phyloP scores from a whole-genome alignment of 2,113 vertebrate genomes.

The Gallinago media region DNA sequence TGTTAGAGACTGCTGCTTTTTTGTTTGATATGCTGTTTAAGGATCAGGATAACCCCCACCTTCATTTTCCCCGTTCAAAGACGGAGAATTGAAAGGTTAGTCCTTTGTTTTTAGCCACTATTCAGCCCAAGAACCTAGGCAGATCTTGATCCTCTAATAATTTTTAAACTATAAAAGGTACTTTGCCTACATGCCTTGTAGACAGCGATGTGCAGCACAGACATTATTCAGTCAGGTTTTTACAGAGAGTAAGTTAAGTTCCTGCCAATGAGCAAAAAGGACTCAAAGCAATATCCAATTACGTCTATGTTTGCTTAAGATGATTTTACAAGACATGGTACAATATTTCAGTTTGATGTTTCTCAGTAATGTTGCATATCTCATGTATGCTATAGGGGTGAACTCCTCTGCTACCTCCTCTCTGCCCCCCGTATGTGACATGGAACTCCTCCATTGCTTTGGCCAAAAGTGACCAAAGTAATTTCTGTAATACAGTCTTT shows the following conservation, averaged over 20 bases:
- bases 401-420: neutral
- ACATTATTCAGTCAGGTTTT: neutral
- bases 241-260: neutral
- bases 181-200: neutral
- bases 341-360: neutral
- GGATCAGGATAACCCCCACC: neutral
- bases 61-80: neutral
- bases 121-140: neutral
- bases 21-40: neutral
- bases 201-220: neutral
- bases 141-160: neutral
- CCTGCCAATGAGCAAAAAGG: neutral
- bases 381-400: neutral
- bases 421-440: neutral
- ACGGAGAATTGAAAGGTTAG: neutral
- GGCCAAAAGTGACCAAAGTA: neutral
- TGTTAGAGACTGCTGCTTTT: neutral
- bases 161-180: neutral
- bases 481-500: neutral
- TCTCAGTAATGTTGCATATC: rapidly evolving
- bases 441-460: neutral
- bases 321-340: neutral
- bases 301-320: neutral
- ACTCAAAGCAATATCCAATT: neutral
- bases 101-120: neutral